A percentile compares a stretch with the other conserved stretches of the same genome.
phyloP scores from a whole-genome alignment of 2,113 vertebrate species.

The Sus scrofa region T2T-Sscrofa CM000824.6:166979001-166979500 shows the following conservation, averaged over 20 bases:
- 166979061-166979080: constrained; percentile 25
- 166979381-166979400: background rate
- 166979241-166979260: background rate
- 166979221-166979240: background rate
- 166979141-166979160: background rate
- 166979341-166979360: background rate
- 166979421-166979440: background rate
- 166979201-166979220: constrained; percentile 36
- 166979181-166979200: constrained; percentile 1
- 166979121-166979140: background rate
- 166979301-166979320: background rate
- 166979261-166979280: background rate
- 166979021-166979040: background rate
- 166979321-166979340: background rate
- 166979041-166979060: background rate
- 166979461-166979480: background rate
- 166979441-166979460: background rate
- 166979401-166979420: too few species aligned
- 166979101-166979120: constrained; percentile 29
- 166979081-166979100: constrained; percentile 11
- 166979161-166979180: background rate
- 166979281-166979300: background rate
- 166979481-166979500: background rate
- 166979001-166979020: background rate
- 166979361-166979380: background rate